Base-by-base conservation (phyloP, 2,113 vertebrate genomes). In the Ifrita kowaldi region DNA sequence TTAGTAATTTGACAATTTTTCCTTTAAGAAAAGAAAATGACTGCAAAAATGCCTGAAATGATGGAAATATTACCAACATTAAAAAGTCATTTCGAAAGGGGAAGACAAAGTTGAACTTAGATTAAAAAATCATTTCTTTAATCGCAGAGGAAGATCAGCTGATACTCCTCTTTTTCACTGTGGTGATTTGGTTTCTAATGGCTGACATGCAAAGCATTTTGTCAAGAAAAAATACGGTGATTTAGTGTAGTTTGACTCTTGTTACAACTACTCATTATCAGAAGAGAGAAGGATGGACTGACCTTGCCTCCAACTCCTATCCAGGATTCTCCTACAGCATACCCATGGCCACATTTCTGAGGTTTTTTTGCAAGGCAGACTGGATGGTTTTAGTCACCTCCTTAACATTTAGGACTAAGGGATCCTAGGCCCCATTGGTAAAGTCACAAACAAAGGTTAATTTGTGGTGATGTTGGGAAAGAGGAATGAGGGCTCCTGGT, bases 51-150 rank as follows among this genome's bases (percentile, higher is more conserved):
- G 28, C 2, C 11, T 42, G 4, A 91, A 83, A 37, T 3, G 0
- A 55, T 77, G n/a, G 65, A 56, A 91, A 77, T 91, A 80, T 35
- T 85, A 46, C 84, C 44, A 89, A 41, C 55, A 59, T 90, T 90
- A 65, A 55, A 81, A 94, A 63, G 44, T 27, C 6, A 56, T 71
- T 76, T 33, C 35, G 13, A 49, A 90, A 46, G 14, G 76, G 65
- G 63, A 90, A 67, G 33, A 39, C 11, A 10, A 74, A 55, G 33
- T 50, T 74, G 39, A 78, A 75, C 24, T 83, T 57, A 30, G 67
- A 53, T 83, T 79, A 12, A 42, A 84, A 79, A 47, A 12, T 6
- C 0, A 1, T 30, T 55, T 55, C 80, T 84, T 87, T 64, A 78
- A 33, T 53, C 33, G 76, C 62, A 80, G 33, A 73, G 19, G 8